Evolutionary conservation across 2,888 invertebrate species (phyloP).

Genomic region (Abrostola triplasia): DNA sequence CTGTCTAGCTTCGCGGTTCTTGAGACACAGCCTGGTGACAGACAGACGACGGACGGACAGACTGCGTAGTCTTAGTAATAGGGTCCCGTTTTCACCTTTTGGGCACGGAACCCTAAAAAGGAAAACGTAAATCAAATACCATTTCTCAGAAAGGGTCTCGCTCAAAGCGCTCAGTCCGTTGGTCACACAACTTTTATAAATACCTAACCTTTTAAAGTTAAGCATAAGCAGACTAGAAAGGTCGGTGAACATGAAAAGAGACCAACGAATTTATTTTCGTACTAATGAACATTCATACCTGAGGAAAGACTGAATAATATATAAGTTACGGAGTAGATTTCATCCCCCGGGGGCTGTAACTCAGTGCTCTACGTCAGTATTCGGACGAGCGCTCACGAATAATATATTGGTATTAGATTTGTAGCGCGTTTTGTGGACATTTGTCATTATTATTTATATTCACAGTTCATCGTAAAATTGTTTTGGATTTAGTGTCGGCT

Average conservation of each 20-base stretch:
- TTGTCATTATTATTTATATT: constrained; percentile 67
- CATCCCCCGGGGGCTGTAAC: constrained; percentile 75
- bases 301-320: constrained; percentile 84
- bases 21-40: too few relatives aligned
- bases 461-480: constrained; percentile 55
- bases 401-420: constrained; percentile 72
- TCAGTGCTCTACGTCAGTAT: constrained; percentile 72
- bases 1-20: too few relatives aligned
- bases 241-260: constrained; percentile 72
- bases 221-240: constrained; percentile 56
- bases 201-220: constrained; percentile 37
- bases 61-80: too few relatives aligned
- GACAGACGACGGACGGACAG: too few relatives aligned
- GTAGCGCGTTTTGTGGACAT: constrained; percentile 63
- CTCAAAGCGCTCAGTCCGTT: constrained; percentile 14
- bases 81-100: too few relatives aligned
- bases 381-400: constrained; percentile 69
- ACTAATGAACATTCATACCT: constrained; percentile 84
- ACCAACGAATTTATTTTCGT: constrained; percentile 72
- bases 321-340: constrained; percentile 78
- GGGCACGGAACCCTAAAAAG: not conserved
- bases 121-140: not conserved
- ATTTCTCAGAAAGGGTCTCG: not conserved
- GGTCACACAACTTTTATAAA: constrained; percentile 42
- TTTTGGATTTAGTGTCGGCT: constrained; percentile 35